Evolutionary conservation across 1,140 invertebrate species (phyloP).

Genomic region (Micrasema longulum): DNA sequence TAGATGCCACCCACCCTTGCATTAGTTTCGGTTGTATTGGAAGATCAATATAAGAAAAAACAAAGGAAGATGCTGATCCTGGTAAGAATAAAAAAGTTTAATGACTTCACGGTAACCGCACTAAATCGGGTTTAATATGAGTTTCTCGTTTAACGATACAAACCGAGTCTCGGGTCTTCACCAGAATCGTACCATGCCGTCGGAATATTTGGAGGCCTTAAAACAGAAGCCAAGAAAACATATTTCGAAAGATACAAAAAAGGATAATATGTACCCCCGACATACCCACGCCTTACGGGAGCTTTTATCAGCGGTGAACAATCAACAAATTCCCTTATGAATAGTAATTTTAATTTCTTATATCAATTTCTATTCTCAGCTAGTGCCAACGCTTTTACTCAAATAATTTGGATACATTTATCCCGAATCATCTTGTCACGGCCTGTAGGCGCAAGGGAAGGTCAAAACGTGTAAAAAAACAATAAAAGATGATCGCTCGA

Average conservation of each 20-base stretch:
- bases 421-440: conserved; percentile 5
- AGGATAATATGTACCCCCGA: not conserved
- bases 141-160: conserved; percentile 34
- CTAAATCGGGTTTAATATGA: conserved; percentile 46
- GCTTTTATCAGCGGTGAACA: not conserved
- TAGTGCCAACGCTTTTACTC: too few relatives aligned
- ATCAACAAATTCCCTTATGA: too few relatives aligned
- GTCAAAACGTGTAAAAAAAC: conserved; percentile 27
- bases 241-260: not conserved
- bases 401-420: not conserved
- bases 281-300: not conserved
- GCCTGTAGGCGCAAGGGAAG: not conserved
- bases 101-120: conserved; percentile 46
- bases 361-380: too few relatives aligned
- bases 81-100: conserved; percentile 30
- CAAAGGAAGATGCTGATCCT: conserved; percentile 18
- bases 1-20: too few relatives aligned
- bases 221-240: conserved; percentile 3
- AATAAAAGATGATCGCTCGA: conserved; percentile 17
- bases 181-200: not conserved
- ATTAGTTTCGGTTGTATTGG: not conserved
- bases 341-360: too few relatives aligned
- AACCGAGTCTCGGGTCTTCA: conserved; percentile 7
- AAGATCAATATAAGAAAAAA: conserved; percentile 35
- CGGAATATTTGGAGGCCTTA: not conserved